Conservation (phyloP, 2,113 vertebrate species). For the Antechinus stuartii region DNA sequence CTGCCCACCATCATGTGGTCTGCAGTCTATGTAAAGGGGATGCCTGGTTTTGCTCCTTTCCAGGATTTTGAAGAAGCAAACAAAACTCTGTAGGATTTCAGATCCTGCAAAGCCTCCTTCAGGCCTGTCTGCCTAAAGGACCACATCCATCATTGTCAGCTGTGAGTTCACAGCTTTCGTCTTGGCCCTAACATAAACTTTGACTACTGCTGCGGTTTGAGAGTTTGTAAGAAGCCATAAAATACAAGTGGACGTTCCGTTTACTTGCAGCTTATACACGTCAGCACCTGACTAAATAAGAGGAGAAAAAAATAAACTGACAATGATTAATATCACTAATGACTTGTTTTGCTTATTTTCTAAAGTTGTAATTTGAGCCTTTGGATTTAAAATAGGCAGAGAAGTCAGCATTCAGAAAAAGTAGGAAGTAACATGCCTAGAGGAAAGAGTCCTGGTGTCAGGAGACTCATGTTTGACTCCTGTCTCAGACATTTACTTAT, state of each 20-base stretch:
- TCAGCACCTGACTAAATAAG: slow-evolving; percentile 71
- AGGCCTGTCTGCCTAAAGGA: background rate
- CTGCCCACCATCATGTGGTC: background rate
- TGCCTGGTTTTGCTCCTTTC: no score
- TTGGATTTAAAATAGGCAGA: slow-evolving; percentile 77
- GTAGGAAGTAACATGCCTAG: background rate
- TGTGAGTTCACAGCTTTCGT: slow-evolving; percentile 27
- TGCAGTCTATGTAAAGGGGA: background rate
- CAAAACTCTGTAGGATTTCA: background rate
- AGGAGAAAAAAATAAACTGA: slow-evolving; percentile 67
- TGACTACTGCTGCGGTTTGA: slow-evolving; percentile 63
- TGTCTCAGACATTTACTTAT: background rate
- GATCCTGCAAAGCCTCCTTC: background rate
- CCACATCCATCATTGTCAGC: slow-evolving; percentile 26
- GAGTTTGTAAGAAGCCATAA: slow-evolving; percentile 67
- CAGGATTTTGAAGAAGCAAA: fast-evolving
- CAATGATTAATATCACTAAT: slow-evolving; percentile 72
- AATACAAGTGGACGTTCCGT: slow-evolving; percentile 63
- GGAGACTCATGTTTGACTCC: background rate
- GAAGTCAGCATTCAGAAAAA: slow-evolving; percentile 67
- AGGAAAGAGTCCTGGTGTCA: background rate
- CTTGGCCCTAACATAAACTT: slow-evolving; percentile 65
- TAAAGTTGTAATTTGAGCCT: slow-evolving; percentile 63
- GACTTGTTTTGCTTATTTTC: slow-evolving; percentile 67
- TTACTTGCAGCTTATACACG: slow-evolving; percentile 75